A percentile compares a stretch with the other conserved stretches of the same genome.
These are phyloP conservation scores for Hydrochoerus hydrochaeris DNA, from an alignment of 2,113 vertebrate species.

Conservation along the genomic window DNA sequence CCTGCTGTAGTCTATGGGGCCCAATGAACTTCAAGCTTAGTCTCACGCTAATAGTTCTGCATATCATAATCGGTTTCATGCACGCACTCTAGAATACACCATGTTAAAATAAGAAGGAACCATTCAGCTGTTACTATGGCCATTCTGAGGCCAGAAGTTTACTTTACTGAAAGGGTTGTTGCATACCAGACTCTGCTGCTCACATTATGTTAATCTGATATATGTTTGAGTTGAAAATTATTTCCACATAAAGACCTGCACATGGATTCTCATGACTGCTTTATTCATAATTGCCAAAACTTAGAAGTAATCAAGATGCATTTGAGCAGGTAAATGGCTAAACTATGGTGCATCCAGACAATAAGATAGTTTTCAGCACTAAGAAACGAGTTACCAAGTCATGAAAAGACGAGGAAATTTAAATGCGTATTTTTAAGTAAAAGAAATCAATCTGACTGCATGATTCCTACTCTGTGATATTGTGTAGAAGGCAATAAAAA, in stretches of 20 bases:
- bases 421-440: background rate
- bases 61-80: conserved; percentile 64
- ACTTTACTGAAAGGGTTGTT: background rate
- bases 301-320: background rate
- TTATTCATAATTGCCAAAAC: background rate
- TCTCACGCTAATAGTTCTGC: conserved; percentile 75
- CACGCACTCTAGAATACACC: conserved; percentile 37
- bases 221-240: background rate
- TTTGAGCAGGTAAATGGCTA: background rate
- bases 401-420: background rate
- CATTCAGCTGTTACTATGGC: background rate
- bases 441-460: background rate
- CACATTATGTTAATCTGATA: background rate
- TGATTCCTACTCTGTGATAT: background rate
- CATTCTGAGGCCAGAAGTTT: background rate
- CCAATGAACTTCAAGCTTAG: conserved; percentile 74
- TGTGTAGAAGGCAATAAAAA: background rate
- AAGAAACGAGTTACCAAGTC: background rate
- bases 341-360: background rate
- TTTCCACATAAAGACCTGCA: background rate
- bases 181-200: background rate
- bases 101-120: background rate
- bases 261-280: background rate
- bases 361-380: background rate
- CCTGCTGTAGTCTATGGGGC: conserved; percentile 77